phyloP scores from a whole-genome alignment of 2,888 invertebrate species.

The Pammene aurita region DNA sequence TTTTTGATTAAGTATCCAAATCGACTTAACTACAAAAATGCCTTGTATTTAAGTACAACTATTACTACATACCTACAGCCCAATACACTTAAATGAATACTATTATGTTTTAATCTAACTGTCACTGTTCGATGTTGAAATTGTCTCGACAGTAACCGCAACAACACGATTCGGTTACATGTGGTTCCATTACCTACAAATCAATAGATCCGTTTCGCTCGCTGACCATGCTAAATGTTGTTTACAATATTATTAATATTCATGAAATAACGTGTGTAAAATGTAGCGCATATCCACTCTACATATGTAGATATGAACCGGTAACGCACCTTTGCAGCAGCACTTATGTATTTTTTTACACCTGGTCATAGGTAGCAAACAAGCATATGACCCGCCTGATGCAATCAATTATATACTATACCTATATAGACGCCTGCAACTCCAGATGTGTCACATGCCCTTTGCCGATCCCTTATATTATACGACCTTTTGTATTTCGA shows the following conservation, averaged over 20 bases:
- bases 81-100: not conserved
- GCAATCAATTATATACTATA: too few species aligned
- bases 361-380: too few species aligned
- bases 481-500: too few species aligned
- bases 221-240: slow-evolving; percentile 8
- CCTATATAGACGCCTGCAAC: too few species aligned
- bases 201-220: slow-evolving; percentile 23
- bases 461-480: too few species aligned
- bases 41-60: too few species aligned
- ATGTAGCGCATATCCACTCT: not conserved
- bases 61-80: not conserved
- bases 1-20: too few species aligned
- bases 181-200: slow-evolving; percentile 33
- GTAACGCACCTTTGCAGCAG: not conserved
- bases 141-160: slow-evolving; percentile 53
- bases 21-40: too few species aligned
- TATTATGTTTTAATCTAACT: slow-evolving; percentile 20
- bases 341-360: not conserved
- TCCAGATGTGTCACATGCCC: too few species aligned
- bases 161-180: slow-evolving; percentile 50
- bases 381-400: too few species aligned
- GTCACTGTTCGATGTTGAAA: slow-evolving; percentile 47
- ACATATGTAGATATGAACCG: too few species aligned
- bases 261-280: not conserved
- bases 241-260: slow-evolving; percentile 14